Evolutionary conservation across 1,140 invertebrate genomes (phyloP), one percentile per base, ranked within the genome.

Genomic region (Euwallacea fornicatus): DNA sequence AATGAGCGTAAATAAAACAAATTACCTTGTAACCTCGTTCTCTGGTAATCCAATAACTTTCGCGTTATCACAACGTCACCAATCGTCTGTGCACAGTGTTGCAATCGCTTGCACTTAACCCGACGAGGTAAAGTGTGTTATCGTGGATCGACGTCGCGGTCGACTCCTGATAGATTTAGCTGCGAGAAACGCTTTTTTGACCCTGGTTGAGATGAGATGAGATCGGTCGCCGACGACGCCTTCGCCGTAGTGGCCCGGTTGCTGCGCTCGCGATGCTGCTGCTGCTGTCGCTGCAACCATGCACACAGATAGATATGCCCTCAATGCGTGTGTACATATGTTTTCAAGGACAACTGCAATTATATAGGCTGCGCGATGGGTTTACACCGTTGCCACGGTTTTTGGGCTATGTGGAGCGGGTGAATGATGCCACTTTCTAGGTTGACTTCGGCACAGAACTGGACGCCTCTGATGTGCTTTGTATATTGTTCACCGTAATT

Each of bases 281-380:
- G 69, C 42, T 66, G 68, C 60, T 55, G 67, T 64, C 16, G 70
- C 66, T 73, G 74, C 75, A 75, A 69, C 71, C 67, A 44, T 74
- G 68, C 73, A 74, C 67, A 56, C 62, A 76, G 70, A 74, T 74
- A 74, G 72, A 76, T 74, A 73, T 74, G 75, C 71, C 69, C 67
- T 73, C 73, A 67, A 69, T 76, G 73, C 73, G 72, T 76, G 73
- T 76, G 69, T 76, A 74, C 75, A 74, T 76, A 72, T 74, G 75
- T 73, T 74, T 72, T 74, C 75, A 76, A 76, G 75, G 75, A 76
- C 75, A 74, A 71, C 72, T 58, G 70, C 73, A 73, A 76, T 76
- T 76, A 76, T 76, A 74, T 76, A 70, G 73, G 75, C 73, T 73
- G 73, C 67, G 75, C 70, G 55, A 66, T 66, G 65, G 65, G 33